Evolutionary conservation across 1,140 invertebrate species (phyloP).

Genomic region (Bombyx mori): DNA sequence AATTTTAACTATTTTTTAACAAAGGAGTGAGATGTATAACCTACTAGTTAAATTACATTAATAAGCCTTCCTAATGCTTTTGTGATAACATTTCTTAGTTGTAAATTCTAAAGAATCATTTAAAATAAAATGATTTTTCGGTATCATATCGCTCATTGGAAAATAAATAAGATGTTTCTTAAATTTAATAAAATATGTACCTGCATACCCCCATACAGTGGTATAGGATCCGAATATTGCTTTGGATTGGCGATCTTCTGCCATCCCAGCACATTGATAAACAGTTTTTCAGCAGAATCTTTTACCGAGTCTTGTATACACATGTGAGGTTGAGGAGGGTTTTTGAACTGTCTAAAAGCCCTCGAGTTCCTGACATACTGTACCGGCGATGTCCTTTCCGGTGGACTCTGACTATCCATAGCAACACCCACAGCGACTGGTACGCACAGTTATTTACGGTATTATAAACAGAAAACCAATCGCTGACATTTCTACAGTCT

Average conservation of each 20-base stretch:
- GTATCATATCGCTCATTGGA: too few species aligned
- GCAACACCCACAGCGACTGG: slow-evolving; percentile 23
- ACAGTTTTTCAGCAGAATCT: slow-evolving; percentile 71
- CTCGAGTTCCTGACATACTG: slow-evolving; percentile 66
- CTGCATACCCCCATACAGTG: slow-evolving; percentile 80
- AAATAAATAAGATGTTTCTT: not conserved
- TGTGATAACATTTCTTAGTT: too few species aligned
- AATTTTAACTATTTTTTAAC: too few species aligned
- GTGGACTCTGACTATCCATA: slow-evolving; percentile 60
- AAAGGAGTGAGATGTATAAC: too few species aligned
- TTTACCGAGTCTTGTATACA: slow-evolving; percentile 78
- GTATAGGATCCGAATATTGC: slow-evolving; percentile 75
- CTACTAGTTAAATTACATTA: too few species aligned
- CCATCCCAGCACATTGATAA: slow-evolving; percentile 81
- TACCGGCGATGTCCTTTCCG: slow-evolving; percentile 47
- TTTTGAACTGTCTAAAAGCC: slow-evolving; percentile 76
- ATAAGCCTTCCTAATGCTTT: too few species aligned
- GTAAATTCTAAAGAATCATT: too few species aligned
- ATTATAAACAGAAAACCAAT: slow-evolving; percentile 43
- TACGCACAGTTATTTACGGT: slow-evolving; percentile 18
- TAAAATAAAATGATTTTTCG: too few species aligned
- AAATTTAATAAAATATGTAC: slow-evolving; percentile 12
- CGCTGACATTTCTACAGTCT: slow-evolving; percentile 46
- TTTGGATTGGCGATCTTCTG: slow-evolving; percentile 78
- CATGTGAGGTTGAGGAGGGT: slow-evolving; percentile 82